phyloP scores from a whole-genome alignment of 1,140 invertebrate species.

The Cydia fagiglandana region DNA sequence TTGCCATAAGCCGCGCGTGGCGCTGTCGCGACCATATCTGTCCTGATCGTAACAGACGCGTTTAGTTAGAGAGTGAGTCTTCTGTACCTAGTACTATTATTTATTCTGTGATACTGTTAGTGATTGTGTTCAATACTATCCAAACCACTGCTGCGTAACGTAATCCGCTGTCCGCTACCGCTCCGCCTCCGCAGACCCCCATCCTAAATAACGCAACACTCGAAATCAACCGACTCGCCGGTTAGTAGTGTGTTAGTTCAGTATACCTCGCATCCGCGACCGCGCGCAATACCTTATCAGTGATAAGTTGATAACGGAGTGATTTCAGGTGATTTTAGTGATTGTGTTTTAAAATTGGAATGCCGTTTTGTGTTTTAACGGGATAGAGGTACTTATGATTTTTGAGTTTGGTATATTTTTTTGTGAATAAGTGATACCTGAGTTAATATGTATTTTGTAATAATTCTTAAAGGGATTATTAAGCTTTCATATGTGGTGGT shows the following conservation, averaged over 20 bases:
- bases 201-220: slow-evolving; percentile 22
- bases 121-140: not conserved
- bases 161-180: not conserved
- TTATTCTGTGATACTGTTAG: too few species aligned
- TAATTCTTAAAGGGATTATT: too few species aligned
- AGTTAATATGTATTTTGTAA: too few species aligned
- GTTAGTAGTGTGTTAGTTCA: not conserved
- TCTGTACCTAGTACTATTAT: too few species aligned
- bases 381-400: slow-evolving; percentile 24
- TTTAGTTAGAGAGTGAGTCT: too few species aligned
- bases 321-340: slow-evolving; percentile 9
- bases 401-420: not conserved
- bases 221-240: slow-evolving; percentile 7
- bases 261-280: not conserved
- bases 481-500: too few species aligned
- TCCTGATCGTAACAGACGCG: too few species aligned
- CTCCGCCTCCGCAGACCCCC: not conserved
- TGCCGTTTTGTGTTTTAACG: not conserved
- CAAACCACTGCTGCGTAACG: not conserved
- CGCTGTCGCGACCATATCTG: too few species aligned
- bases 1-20: too few species aligned
- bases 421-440: too few species aligned
- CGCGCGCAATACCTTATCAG: slow-evolving; percentile 14
- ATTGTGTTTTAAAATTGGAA: slow-evolving; percentile 19
- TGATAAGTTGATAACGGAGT: slow-evolving; percentile 3